Conservation (phyloP, 2,888 invertebrate species). For the Matsumyia berberina region DNA sequence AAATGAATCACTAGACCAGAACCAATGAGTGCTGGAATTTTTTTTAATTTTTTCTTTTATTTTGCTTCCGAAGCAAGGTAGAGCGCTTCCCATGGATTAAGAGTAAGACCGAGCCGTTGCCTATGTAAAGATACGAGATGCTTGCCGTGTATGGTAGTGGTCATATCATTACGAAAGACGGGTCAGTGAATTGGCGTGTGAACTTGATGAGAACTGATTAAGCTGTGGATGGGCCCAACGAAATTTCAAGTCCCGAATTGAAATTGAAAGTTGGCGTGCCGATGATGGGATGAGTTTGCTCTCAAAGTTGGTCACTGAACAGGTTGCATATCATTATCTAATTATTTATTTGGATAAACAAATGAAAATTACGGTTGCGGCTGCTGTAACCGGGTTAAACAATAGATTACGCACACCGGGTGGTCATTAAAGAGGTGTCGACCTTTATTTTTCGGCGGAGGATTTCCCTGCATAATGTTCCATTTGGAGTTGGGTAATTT, state of each 20-base stretch:
- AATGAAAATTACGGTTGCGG: slow-evolving; percentile 3
- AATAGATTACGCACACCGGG: slow-evolving; percentile 1
- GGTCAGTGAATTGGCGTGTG: slow-evolving; percentile 56
- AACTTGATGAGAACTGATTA: slow-evolving; percentile 32
- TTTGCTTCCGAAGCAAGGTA: slow-evolving; percentile 19
- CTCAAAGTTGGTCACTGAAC: slow-evolving; percentile 8
- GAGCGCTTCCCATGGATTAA: slow-evolving; percentile 64
- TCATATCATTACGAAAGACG: slow-evolving; percentile 22
- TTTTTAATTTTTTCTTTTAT: slow-evolving; percentile 23
- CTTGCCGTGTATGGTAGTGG: neutral
- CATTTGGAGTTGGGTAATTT: too few species aligned
- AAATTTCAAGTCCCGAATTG: slow-evolving; percentile 15
- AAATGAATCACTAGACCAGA: slow-evolving; percentile 69
- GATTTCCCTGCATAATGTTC: too few species aligned
- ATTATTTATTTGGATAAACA: slow-evolving; percentile 42
- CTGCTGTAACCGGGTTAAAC: neutral
- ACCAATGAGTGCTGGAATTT: slow-evolving; percentile 46
- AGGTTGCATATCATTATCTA: slow-evolving; percentile 32
- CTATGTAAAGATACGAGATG: neutral
- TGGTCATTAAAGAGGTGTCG: too few species aligned
- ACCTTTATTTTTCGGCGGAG: too few species aligned
- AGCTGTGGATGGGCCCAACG: slow-evolving; percentile 7
- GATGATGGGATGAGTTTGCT: slow-evolving; percentile 9
- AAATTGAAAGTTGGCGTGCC: slow-evolving; percentile 69
- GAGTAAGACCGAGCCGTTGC: neutral